Evolutionary conservation across 2,888 invertebrate species (phyloP), one percentile per base, ranked within the genome.

Genomic region (Drosophila paranaensis): DNA sequence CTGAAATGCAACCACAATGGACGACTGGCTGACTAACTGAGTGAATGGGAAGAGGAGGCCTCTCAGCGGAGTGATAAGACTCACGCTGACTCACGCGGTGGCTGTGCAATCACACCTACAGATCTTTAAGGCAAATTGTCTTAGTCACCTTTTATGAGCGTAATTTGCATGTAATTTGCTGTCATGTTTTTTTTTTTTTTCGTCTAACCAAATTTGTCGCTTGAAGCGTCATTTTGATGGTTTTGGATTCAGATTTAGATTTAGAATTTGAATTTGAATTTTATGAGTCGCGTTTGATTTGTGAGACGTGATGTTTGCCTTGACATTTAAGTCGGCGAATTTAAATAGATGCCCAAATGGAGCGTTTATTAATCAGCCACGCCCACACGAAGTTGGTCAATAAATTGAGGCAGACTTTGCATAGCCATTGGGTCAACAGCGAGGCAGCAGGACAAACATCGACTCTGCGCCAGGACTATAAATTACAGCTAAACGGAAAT

Each of bases 401-500:
- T 79, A 85, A 82, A 87, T 84, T 73, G 75, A 65, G 50, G 76
- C 84, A 84, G 84, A 84, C 84, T 84, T 87, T 84, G 81, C 89
- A 89, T 71, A 89, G 88, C 84, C 79, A 72, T 73, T 77, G 70
- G 87, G 89, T 87, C 87, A 89, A 84, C 87, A 86, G 74, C 30
- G 63, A 51, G 66, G 61, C 54, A 25, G 51, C 57, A 60, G 35
- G 43, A 71, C 54, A 54, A 53, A 71, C 53, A 27, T n/a, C 40
- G 40, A 20, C 11, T 30, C 13, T 3, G 10, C 10, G 33, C 40
- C 70, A 83, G 77, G 71, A 72, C 79, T 68, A 83, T 85, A 83
- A 83, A 83, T 83, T 88, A 82, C 86, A 64, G 74, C 80, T 86
- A 88, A 83, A 77, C 86, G 86, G 82, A 88, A 88, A 88, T 83